Evolutionary conservation across 1,140 invertebrate genomes (phyloP), one percentile per base, ranked within the genome.

Genomic region (Tetraneura akinire): DNA sequence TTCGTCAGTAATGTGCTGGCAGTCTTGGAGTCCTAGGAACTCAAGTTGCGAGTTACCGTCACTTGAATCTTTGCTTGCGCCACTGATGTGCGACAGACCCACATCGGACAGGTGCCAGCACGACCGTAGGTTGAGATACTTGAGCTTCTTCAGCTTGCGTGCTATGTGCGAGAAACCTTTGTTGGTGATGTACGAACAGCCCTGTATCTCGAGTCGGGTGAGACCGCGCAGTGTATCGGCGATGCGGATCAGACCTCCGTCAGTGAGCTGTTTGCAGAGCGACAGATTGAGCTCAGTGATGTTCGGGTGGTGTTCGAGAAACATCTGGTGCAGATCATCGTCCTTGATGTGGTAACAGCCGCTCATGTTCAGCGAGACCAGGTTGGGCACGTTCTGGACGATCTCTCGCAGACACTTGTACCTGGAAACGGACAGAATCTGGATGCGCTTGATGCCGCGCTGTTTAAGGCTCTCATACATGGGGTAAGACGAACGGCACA

Each of bases 231-330:
- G 86, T 83, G 90, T 91, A 84, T 95, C 91, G 4, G 94, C 92
- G 84, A 97, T 96, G 83, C 91, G 88, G 11, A 91, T 90, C 6
- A 97, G 87, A 37, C 93, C 92, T 1, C 90, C 90, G 86, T 98
- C 96, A 0, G 94, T 95, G 23, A 98, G 91, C 87, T 97, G 95
- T 86, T 98, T 98, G 87, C 96, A 98, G 64, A 98, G 87, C 6
- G 94, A 96, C 14, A 98, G 88, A 85, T 98, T 94, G 49, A 98
- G 88, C 80, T 91, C 88, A 64, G 91, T 92, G 3, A 98, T 87
- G 18, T 90, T 89, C 37, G 91, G 90, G 76, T 92, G 86, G 80
- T 94, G 91, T 14, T 90, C 87, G 47, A 89, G 88, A 83, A 97
- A 92, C 0, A 94, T 95, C 82, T 92, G 92, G 10, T 90, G 90